Base-by-base conservation (phyloP, 2,888 invertebrate species). In the Drosophila niveifrons region DNA sequence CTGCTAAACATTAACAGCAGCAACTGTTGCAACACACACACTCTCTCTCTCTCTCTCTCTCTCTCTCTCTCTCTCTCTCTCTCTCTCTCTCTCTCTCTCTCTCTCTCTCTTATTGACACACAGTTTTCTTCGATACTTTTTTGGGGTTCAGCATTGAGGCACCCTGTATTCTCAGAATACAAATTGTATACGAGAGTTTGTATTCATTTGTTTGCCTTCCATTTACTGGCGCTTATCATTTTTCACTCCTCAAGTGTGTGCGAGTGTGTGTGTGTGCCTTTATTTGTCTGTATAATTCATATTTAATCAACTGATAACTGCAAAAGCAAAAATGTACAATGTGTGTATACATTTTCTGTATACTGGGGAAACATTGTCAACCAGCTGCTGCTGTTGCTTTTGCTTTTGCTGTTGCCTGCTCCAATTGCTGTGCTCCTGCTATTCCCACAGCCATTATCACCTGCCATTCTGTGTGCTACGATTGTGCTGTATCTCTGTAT, bases 281-380 rank as follows among this genome's bases (percentile, higher is more conserved):
- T 86, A 56, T 74, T 69, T 82, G 74, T 82, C 57, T 81, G 61
- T 83, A 73, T 84, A 87, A 84, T 89, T 89, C 89, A 87, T 84
- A 89, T 84, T 84, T 89, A 84, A 89, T 84, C 83, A 84, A 84
- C 89, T 84, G 83, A 84, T 84, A 84, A 81, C 82, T 80, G 69
- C 55, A 75, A 58, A 75, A 80, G 69, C 55, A 75, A 58, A 75
- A 80, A 58, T 75, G 65, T 71, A 64, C 39, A 62, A 63, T 66
- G 29, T 50, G 39, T 80, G 56, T 66, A 53, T 51, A 59, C 65
- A 53, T 51, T 44, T 34, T 66, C 31, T 41, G 41, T 55, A 23
- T 61, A n/a, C 48, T 34, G 46, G 1, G 23, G 36, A 36, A 57
- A 52, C 50, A 55, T 67, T 79, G 64, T 79, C 71, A 70, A 56